A percentile compares a stretch with the other conserved stretches of the same genome.
phyloP scores from a whole-genome alignment of 2,797 vertebrate species.

The Cryptoprocta ferox region DNA sequence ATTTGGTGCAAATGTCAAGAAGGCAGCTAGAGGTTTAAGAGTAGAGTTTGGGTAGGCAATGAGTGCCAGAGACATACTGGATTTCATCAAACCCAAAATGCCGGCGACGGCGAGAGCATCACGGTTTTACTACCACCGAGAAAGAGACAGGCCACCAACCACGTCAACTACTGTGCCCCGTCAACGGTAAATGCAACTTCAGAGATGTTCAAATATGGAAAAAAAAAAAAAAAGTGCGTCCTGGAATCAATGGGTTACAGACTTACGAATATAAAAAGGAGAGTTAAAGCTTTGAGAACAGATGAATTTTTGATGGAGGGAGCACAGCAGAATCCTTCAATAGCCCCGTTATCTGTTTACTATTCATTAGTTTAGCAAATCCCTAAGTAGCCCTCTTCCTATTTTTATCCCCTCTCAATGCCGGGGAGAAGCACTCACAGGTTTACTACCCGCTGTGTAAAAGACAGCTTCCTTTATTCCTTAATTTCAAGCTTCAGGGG shows the following conservation, averaged over 20 bases:
- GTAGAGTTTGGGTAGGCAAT: accelerated
- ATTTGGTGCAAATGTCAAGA: neutral
- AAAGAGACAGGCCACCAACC: neutral
- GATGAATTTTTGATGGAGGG: conserved; percentile 27
- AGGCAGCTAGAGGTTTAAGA: neutral
- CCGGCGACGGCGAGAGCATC: accelerated
- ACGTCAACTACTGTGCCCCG: accelerated
- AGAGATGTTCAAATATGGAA: neutral
- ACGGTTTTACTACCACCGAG: neutral
- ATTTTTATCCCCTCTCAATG: conserved; percentile 65
- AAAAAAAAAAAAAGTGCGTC: neutral
- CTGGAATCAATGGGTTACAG: neutral
- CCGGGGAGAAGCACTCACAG: neutral
- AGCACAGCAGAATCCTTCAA: conserved; percentile 19
- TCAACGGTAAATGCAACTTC: neutral
- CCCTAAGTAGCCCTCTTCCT: conserved; percentile 57
- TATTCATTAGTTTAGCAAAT: conserved; percentile 60
- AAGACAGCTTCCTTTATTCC: conserved; percentile 23
- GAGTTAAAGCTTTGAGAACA: neutral
- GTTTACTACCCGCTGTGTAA: neutral
- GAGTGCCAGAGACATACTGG: neutral
- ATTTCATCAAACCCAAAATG: neutral
- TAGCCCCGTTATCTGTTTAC: conserved; percentile 56
- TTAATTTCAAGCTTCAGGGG: conserved; percentile 52
- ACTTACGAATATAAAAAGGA: neutral